Evolutionary conservation across 53 echinoderm and acorn worm genomes (phyloP).

Genomic region (Crossaster papposus): DNA sequence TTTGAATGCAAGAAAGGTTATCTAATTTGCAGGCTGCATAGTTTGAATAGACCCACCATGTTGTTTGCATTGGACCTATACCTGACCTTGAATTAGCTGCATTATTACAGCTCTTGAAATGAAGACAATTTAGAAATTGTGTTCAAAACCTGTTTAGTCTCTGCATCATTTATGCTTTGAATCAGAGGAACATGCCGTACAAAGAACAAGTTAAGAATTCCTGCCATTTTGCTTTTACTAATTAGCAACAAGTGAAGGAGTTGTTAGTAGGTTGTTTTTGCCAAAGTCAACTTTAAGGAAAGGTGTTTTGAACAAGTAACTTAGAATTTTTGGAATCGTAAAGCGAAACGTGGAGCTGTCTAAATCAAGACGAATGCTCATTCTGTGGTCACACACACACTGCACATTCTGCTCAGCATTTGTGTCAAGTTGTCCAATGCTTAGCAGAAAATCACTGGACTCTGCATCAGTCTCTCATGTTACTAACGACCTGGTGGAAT

Average conservation of each 20-base stretch:
- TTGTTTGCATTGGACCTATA: not conserved
- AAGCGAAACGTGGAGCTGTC: not conserved
- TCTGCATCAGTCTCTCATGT: not conserved
- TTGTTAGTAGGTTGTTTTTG: no score
- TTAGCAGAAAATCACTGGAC: not conserved
- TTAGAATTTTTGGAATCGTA: not conserved
- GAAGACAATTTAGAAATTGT: not conserved
- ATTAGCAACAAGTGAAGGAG: no score
- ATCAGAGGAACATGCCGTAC: no score
- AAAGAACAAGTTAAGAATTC: no score
- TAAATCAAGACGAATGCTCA: not conserved
- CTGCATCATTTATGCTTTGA: no score
- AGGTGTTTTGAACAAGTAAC: no score
- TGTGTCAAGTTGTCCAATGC: not conserved
- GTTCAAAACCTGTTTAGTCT: no score
- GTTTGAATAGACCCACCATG: not conserved
- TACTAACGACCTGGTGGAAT: not conserved
- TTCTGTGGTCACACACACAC: not conserved
- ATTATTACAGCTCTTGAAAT: not conserved
- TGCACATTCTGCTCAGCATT: not conserved
- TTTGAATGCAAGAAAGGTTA: not conserved
- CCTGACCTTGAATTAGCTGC: not conserved
- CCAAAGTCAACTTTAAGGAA: no score
- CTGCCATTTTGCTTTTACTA: no score
- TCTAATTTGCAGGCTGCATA: not conserved